A percentile compares a stretch with the other conserved stretches of the same genome.
These are phyloP conservation scores for Epicampocera succincta DNA, from an alignment of 2,888 invertebrate genomes.

Conservation along the genomic window DNA sequence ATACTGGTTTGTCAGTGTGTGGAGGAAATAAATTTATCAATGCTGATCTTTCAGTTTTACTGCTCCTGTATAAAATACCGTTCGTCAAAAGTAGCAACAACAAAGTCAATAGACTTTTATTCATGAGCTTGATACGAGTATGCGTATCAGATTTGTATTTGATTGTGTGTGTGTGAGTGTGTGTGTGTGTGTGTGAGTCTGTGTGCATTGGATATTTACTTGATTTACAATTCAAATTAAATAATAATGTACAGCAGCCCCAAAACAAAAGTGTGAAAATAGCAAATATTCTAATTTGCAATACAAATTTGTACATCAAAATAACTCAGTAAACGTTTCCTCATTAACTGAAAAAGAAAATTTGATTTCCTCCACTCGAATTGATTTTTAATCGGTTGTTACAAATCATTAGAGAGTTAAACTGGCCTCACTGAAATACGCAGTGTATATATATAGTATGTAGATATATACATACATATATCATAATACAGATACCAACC, in stretches of 20 bases:
- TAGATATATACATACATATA: too few relatives aligned
- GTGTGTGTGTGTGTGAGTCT: background rate
- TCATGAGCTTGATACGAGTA: background rate
- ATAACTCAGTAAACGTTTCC: conserved; percentile 17
- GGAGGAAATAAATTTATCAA: conserved; percentile 15
- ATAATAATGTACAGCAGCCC: conserved; percentile 49
- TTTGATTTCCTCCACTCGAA: background rate
- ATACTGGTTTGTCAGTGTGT: conserved; percentile 1
- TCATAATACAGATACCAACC: too few relatives aligned
- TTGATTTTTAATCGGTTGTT: too few relatives aligned
- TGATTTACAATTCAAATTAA: conserved; percentile 65
- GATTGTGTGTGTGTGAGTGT: background rate
- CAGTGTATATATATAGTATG: too few relatives aligned
- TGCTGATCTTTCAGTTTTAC: conserved; percentile 49
- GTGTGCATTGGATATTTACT: conserved; percentile 26
- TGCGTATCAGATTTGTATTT: background rate
- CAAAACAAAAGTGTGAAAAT: conserved; percentile 61
- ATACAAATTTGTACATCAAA: conserved; percentile 13
- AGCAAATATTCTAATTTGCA: conserved; percentile 39
- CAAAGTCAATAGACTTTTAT: conserved; percentile 16
- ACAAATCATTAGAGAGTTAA: too few relatives aligned
- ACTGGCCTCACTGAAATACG: too few relatives aligned
- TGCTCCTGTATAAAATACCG: conserved; percentile 31
- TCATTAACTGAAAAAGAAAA: background rate
- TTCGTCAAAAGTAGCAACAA: conserved; percentile 18